Base-by-base conservation (phyloP, 2,113 vertebrate species). In the Oreocharis arfaki region DNA sequence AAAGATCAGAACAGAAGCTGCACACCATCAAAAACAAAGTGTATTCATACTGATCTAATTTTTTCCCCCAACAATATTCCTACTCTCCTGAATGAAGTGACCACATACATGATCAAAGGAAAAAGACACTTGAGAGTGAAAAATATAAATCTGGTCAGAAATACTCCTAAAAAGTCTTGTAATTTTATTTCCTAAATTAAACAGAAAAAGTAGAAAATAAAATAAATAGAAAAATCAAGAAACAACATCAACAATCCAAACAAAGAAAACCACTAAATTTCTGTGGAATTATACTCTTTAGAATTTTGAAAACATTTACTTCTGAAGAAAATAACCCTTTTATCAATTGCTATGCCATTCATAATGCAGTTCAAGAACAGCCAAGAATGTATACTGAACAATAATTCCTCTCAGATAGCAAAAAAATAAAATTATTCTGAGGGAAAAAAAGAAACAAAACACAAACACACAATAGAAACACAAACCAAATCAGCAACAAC, bases 371-470 rank as follows among this genome's bases (percentile, higher is more conserved):
- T 64, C n/a, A 53, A 39, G 16, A 59, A 10, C 3, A 18, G 27
- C 4, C 22, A 68, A 47, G 27, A 73, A 16, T 3, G 2, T 28
- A 47, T 13, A 52, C 13, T 0, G 6, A 80, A 26, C 6, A 85
- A 22, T 16, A 33, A 71, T 18, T 68, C 7, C 10, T 32, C 10
- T 57, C 56, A 61, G 16, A 32, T 0, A 33, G 6, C 46, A 16
- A 76, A 77, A 89, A 94, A n/a, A 27, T 41, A 33, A 68, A 56
- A 63, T 22, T 47, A 30, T 41, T 81, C 16, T 71, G 47, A 35
- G 8, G 7, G 7, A 1, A 42, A 33, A 61, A 24, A 32, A 5
- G 10, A 12, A 35, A 10, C 2, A 16, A 42, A 21, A 1, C 4
- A n/a, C 8, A 56, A 35, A 33, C 4, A 56, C 10, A 23, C 16